Conservation (phyloP, 2,797 vertebrate genomes). For the Phalanger gymnotis region DNA sequence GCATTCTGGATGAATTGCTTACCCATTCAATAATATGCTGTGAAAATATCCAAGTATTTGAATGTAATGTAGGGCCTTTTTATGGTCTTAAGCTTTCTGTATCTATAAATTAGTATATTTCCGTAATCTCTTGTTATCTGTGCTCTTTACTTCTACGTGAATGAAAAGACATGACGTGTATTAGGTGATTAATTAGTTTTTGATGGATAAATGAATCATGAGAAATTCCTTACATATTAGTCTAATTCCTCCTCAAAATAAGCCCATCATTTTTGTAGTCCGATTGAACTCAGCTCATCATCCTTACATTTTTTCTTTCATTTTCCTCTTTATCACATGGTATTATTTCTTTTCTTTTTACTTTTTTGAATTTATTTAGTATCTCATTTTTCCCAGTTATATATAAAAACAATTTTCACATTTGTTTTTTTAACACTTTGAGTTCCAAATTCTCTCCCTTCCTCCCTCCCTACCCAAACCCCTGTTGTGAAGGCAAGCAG, state of each 20-base stretch:
- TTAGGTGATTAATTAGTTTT: background rate
- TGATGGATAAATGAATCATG: background rate
- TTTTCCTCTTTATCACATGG: conserved; percentile 9
- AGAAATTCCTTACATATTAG: background rate
- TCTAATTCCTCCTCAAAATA: conserved; percentile 29
- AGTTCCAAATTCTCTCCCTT: no score
- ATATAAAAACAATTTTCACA: no score
- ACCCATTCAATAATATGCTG: background rate
- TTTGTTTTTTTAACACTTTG: no score
- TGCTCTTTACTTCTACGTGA: background rate
- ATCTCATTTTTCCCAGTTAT: background rate
- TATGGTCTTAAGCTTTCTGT: background rate
- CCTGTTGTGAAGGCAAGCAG: no score
- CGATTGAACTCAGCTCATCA: background rate
- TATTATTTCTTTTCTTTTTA: background rate
- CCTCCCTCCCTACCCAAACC: no score
- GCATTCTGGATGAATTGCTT: background rate
- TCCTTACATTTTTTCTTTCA: background rate
- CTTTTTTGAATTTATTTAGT: conserved; percentile 42
- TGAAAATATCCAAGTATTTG: background rate
- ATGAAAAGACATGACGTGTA: background rate
- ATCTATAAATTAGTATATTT: background rate
- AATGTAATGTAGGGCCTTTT: background rate
- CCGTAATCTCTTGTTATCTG: background rate
- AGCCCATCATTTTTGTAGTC: background rate